Conservation (phyloP, 1,140 invertebrate species). For the Neodiprion lecontei region DNA sequence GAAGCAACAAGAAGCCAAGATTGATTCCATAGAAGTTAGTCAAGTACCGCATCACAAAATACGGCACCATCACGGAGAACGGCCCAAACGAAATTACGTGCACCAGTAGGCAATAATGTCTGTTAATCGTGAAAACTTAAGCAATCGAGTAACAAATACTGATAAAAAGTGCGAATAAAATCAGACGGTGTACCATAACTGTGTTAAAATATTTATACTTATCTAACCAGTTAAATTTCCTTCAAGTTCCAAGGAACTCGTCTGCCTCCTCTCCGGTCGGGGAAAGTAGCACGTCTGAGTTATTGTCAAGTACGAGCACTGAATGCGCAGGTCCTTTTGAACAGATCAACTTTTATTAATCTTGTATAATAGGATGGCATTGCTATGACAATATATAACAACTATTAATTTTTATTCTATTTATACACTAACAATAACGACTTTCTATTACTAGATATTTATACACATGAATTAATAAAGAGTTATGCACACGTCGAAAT, state of each 20-base stretch:
- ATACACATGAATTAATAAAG: neutral
- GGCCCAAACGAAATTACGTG: constrained; percentile 34
- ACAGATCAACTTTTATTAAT: neutral
- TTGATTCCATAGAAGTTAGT: constrained; percentile 45
- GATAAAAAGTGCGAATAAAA: no score
- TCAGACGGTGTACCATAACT: no score
- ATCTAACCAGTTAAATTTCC: no score
- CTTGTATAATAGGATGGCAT: neutral
- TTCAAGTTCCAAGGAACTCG: no score
- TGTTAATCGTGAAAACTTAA: no score
- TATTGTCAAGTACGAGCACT: neutral
- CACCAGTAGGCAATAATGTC: constrained; percentile 14
- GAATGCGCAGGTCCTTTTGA: neutral
- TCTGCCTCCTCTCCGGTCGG: no score
- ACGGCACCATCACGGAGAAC: constrained; percentile 48
- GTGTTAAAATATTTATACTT: no score
- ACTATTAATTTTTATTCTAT: neutral
- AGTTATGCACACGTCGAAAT: neutral
- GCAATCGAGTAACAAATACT: no score
- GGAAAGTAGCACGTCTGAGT: no score
- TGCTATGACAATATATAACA: neutral
- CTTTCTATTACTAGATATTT: neutral
- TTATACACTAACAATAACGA: neutral
- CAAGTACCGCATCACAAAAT: constrained; percentile 42
- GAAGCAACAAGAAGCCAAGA: constrained; percentile 24